Evolutionary conservation across 1,140 invertebrate genomes (phyloP).

Genomic region (Drosophila paulistorum): DNA sequence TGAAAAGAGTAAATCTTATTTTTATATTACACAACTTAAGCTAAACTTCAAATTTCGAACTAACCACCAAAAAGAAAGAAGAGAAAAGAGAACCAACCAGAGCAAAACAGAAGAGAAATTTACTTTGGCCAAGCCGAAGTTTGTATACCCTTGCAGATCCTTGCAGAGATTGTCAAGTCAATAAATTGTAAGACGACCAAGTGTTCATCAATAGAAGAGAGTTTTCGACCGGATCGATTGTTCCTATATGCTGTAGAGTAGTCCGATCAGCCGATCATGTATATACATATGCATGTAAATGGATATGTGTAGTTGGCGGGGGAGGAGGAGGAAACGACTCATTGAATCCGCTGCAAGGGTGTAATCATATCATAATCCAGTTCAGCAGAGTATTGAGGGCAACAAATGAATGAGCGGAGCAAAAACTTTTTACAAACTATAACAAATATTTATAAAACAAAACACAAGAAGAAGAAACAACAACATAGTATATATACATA

Average conservation of each 20-base stretch:
- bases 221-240: background rate
- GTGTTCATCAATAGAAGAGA: background rate
- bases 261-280: background rate
- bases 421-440: slow-evolving; percentile 55
- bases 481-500: background rate
- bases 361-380: background rate
- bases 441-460: slow-evolving; percentile 61
- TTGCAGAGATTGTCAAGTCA: background rate
- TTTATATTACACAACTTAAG: slow-evolving; percentile 46
- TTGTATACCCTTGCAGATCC: slow-evolving; percentile 1
- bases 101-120: background rate
- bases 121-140: background rate
- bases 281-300: background rate
- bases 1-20: slow-evolving; percentile 41
- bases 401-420: slow-evolving; percentile 13
- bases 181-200: background rate
- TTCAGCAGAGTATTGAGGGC: slow-evolving; percentile 12
- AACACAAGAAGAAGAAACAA: slow-evolving; percentile 22
- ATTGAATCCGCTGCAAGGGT: background rate
- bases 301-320: background rate
- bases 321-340: background rate
- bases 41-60: slow-evolving; percentile 1
- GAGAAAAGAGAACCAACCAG: too few relatives aligned
- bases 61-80: background rate
- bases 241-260: slow-evolving; percentile 3